Conservation (phyloP, 2,888 invertebrate species). For the Patella ulyssiponensis region DNA sequence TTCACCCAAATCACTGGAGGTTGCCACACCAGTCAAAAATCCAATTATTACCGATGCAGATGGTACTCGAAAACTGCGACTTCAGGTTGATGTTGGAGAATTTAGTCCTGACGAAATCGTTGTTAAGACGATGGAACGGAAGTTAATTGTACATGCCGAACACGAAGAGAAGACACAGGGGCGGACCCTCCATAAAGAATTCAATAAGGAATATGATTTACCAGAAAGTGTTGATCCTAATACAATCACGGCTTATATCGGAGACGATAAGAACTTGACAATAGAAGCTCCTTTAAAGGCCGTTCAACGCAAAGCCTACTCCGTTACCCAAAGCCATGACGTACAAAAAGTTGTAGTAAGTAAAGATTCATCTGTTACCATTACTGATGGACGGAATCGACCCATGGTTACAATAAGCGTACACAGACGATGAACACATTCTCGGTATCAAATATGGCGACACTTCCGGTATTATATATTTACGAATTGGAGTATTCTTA, state of each 20-base stretch:
- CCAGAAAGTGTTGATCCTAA: constrained; percentile 70
- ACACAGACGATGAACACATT: constrained; percentile 50
- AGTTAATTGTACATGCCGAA: constrained; percentile 68
- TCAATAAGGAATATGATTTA: constrained; percentile 71
- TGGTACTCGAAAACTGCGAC: constrained; percentile 60
- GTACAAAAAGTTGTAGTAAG: constrained; percentile 61
- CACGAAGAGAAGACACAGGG: constrained; percentile 69
- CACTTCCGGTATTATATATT: too few relatives aligned
- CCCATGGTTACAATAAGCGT: constrained; percentile 66
- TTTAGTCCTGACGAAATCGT: constrained; percentile 69
- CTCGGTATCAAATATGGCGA: background rate
- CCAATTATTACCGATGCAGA: constrained; percentile 67
- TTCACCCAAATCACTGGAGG: constrained; percentile 47
- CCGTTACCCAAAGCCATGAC: constrained; percentile 64
- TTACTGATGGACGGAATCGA: constrained; percentile 57
- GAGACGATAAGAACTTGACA: constrained; percentile 67
- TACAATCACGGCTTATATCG: constrained; percentile 67
- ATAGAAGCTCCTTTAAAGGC: constrained; percentile 71
- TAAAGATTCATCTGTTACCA: constrained; percentile 63
- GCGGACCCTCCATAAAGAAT: constrained; percentile 68
- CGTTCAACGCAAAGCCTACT: constrained; percentile 48
- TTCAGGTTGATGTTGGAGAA: constrained; percentile 68
- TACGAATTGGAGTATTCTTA: too few relatives aligned
- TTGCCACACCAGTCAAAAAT: constrained; percentile 61
- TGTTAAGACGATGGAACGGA: constrained; percentile 70